Conservation (phyloP, 2,113 vertebrate genomes). For the Limanda limanda region DNA sequence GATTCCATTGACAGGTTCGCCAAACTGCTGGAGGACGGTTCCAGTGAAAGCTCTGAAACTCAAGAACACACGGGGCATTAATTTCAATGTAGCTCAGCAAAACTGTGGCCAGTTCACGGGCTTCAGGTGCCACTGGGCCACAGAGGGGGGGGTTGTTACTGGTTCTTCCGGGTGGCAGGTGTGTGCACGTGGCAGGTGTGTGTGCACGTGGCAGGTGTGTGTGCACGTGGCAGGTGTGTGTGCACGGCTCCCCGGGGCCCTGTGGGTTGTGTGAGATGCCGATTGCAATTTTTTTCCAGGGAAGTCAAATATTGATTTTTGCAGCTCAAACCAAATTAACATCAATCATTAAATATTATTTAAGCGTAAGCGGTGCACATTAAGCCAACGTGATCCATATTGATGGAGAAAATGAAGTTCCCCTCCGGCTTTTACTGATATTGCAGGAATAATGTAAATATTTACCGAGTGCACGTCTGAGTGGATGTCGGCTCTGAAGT, state of each 20-base stretch:
- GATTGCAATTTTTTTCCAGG: slow-evolving; percentile 26
- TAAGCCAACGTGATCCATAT: slow-evolving; percentile 48
- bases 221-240: no score
- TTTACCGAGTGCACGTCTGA: background rate
- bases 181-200: background rate
- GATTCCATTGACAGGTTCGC: slow-evolving; percentile 54
- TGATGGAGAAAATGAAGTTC: slow-evolving; percentile 52
- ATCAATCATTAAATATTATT: slow-evolving; percentile 70
- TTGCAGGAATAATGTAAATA: slow-evolving; percentile 17
- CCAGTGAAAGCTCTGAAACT: slow-evolving; percentile 9
- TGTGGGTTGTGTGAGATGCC: slow-evolving; percentile 41
- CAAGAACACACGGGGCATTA: background rate
- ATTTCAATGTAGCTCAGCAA: slow-evolving; percentile 6
- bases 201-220: no score
- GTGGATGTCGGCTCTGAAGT: background rate
- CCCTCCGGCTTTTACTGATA: slow-evolving; percentile 44
- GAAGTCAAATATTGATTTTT: slow-evolving; percentile 63
- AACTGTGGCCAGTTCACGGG: background rate
- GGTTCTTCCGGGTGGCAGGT: no score
- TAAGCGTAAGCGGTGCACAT: slow-evolving; percentile 38
- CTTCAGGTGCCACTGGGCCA: background rate
- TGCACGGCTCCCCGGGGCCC: background rate
- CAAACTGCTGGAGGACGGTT: slow-evolving; percentile 34
- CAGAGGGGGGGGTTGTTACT: no score
- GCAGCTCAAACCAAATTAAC: slow-evolving; percentile 62